Conservation (phyloP, 2,797 vertebrate genomes). For the Cyprinodon diabolis region DNA sequence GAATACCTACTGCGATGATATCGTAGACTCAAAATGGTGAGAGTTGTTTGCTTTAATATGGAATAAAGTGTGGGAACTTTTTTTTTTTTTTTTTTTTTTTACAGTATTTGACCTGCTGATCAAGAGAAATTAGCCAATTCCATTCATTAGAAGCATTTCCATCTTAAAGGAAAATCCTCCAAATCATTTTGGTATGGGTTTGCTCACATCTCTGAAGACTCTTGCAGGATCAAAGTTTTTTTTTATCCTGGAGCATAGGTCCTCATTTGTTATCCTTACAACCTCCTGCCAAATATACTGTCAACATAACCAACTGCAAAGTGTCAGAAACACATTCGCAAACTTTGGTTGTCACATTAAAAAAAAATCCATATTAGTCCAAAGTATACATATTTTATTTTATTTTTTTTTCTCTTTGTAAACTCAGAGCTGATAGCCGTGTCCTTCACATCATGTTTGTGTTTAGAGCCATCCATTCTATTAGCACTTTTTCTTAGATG, state of each 20-base stretch:
- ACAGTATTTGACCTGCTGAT: neutral
- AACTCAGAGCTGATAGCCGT: neutral
- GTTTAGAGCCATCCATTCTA: neutral
- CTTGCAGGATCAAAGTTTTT: constrained; percentile 48
- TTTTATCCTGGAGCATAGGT: constrained; percentile 57
- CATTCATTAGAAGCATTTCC: neutral
- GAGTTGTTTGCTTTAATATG: no score
- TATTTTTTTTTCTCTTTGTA: neutral
- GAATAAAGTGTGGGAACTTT: no score
- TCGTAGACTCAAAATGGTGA: neutral
- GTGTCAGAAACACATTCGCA: constrained; percentile 46
- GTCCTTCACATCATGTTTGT: neutral
- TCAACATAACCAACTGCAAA: constrained; percentile 53
- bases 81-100: neutral
- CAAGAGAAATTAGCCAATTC: neutral
- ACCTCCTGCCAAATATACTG: constrained; percentile 60
- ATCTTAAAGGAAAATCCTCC: constrained; percentile 28
- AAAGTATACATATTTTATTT: neutral
- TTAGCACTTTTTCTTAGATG: neutral
- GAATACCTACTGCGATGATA: neutral
- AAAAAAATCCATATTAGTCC: constrained; percentile 21
- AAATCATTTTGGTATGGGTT: constrained; percentile 49
- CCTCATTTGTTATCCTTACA: constrained; percentile 72
- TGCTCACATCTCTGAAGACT: constrained; percentile 47
- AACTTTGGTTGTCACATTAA: constrained; percentile 41